Percentiles rank a stretch among this genome's conserved stretches.
These are phyloP conservation scores for Alauda arvensis DNA, from an alignment of 2,797 vertebrate genomes.

Conservation along the genomic window DNA sequence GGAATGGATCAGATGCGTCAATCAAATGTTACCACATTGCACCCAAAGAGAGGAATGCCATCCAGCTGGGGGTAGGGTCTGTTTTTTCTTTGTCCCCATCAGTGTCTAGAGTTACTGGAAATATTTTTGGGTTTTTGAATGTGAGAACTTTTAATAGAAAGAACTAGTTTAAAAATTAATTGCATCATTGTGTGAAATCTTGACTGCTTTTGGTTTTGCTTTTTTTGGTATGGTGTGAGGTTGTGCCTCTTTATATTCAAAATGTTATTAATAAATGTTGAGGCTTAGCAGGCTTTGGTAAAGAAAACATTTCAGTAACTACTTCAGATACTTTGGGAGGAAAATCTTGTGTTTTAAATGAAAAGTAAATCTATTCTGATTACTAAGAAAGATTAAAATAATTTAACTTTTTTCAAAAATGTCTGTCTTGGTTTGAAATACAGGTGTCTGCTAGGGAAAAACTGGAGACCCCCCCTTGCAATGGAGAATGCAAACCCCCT, in stretches of 20 bases:
- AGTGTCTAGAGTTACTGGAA: slow-evolving; percentile 6
- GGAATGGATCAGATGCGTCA: slow-evolving; percentile 54
- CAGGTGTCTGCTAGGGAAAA: too few species aligned
- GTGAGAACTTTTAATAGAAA: background rate
- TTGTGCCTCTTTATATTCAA: background rate
- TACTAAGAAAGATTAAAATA: background rate
- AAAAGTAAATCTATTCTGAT: slow-evolving; percentile 18
- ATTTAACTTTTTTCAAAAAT: background rate
- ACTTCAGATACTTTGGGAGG: background rate
- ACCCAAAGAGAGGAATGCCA: slow-evolving; percentile 58
- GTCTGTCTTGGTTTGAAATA: too few species aligned
- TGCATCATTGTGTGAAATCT: background rate
- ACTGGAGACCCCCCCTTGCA: too few species aligned
- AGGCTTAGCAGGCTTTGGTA: slow-evolving; percentile 14
- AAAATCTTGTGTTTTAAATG: slow-evolving; percentile 2
- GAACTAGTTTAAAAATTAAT: background rate
- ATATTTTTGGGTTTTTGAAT: background rate
- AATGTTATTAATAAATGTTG: slow-evolving; percentile 17
- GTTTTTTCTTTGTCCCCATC: slow-evolving; percentile 26
- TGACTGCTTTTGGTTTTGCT: background rate
- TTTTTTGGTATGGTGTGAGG: background rate
- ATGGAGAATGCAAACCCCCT: too few species aligned
- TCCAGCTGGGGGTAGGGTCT: slow-evolving; percentile 56
- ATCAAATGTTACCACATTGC: slow-evolving; percentile 51
- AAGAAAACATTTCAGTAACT: slow-evolving; percentile 29